Evolutionary conservation across 2,113 vertebrate genomes (phyloP).

Genomic region (Neolamprologus ventralis): DNA sequence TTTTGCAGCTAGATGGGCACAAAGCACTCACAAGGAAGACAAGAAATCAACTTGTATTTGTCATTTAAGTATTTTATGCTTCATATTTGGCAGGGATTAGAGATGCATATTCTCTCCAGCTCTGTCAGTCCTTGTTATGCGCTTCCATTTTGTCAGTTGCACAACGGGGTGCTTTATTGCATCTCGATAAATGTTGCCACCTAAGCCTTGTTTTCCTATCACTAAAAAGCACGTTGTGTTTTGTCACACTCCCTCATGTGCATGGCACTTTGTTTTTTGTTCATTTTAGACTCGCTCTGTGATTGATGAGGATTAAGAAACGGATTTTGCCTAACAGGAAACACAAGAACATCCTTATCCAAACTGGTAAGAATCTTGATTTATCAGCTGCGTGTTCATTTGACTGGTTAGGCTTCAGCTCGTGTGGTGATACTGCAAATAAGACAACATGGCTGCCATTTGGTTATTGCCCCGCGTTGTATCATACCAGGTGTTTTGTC

Average conservation of each 20-base stretch:
- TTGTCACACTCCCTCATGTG: slow-evolving; percentile 46
- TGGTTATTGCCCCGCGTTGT: background rate
- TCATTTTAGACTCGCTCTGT: slow-evolving; percentile 56
- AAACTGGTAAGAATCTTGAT: slow-evolving; percentile 64
- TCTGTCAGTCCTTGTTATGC: slow-evolving; percentile 39
- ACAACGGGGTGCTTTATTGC: slow-evolving; percentile 43
- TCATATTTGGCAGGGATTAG: slow-evolving; percentile 50
- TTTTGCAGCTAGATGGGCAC: slow-evolving; percentile 57
- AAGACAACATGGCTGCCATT: background rate
- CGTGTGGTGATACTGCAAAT: background rate
- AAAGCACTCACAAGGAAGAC: slow-evolving; percentile 60
- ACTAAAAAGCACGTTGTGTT: slow-evolving; percentile 48
- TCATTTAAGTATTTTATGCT: slow-evolving; percentile 47
- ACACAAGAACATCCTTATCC: slow-evolving; percentile 56
- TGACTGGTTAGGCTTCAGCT: background rate
- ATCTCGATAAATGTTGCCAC: slow-evolving; percentile 49
- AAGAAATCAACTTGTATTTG: slow-evolving; percentile 48
- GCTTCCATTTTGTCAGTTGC: slow-evolving; percentile 52
- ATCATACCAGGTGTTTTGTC: background rate
- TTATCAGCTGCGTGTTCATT: slow-evolving; percentile 23
- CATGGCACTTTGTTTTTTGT: slow-evolving; percentile 42
- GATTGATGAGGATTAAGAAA: slow-evolving; percentile 72
- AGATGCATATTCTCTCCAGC: slow-evolving; percentile 23
- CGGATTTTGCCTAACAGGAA: slow-evolving; percentile 57
- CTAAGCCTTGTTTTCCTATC: slow-evolving; percentile 48